A percentile compares a stretch with the other conserved stretches of the same genome.
Conservation (phyloP, 2,797 vertebrate genomes). For the Prunella strophiata region DNA sequence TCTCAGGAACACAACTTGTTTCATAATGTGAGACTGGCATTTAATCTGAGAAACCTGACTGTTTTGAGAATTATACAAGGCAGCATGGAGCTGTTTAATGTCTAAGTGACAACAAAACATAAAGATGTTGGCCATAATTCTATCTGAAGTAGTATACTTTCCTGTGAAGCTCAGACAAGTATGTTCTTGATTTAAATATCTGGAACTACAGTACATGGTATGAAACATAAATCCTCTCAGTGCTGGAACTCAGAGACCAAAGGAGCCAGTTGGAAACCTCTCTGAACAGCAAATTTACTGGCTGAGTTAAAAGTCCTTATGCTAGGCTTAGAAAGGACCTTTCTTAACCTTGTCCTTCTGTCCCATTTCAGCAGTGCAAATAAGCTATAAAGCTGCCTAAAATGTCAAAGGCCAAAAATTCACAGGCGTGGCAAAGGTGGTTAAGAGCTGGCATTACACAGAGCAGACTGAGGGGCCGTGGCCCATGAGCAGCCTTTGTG, state of each 20-base stretch:
- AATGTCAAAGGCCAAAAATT: conserved; percentile 14
- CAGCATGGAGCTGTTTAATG: conserved; percentile 33
- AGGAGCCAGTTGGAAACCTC: conserved; percentile 8
- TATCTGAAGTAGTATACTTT: conserved; percentile 42
- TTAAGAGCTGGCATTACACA: background rate
- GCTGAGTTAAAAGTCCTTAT: background rate
- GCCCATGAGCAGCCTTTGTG: background rate
- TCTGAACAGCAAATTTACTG: background rate
- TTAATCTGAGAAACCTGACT: conserved; percentile 55
- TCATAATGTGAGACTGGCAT: conserved; percentile 38
- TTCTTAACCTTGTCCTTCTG: background rate
- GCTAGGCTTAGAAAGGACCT: background rate
- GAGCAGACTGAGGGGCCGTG: background rate
- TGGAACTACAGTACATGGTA: conserved; percentile 32
- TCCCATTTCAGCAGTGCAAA: background rate
- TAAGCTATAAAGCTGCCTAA: conserved; percentile 27
- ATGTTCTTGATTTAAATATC: conserved; percentile 51
- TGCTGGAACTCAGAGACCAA: conserved; percentile 1
- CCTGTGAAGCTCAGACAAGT: conserved; percentile 23
- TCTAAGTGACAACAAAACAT: conserved; percentile 44
- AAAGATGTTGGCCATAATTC: conserved; percentile 52
- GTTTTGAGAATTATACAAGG: conserved; percentile 43
- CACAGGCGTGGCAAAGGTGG: background rate
- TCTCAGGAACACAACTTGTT: conserved; percentile 21
- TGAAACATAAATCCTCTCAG: conserved; percentile 33